Evolutionary conservation across 1,140 invertebrate species (phyloP).

Genomic region (Diabrotica virgifera): DNA sequence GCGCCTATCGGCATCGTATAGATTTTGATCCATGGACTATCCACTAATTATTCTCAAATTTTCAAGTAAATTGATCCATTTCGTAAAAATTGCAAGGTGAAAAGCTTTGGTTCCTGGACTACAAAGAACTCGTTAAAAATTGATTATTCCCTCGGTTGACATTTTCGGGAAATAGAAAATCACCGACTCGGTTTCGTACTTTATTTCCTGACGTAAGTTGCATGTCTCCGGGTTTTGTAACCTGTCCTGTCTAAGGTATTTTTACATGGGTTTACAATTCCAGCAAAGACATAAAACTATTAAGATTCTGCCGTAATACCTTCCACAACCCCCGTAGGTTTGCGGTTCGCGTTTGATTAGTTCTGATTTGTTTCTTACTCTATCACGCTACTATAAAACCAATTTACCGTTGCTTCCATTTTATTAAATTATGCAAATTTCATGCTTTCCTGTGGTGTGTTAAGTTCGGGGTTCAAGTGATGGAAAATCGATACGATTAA

Average conservation of each 20-base stretch:
- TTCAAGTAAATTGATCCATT: too few relatives aligned
- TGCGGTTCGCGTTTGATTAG: slow-evolving; percentile 11
- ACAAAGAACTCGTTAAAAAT: too few relatives aligned
- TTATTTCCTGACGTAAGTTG: not conserved
- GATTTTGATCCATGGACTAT: too few relatives aligned
- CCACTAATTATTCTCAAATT: too few relatives aligned
- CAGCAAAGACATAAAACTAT: slow-evolving; percentile 18
- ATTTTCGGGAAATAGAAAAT: too few relatives aligned
- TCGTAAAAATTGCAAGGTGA: too few relatives aligned
- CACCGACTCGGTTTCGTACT: too few relatives aligned
- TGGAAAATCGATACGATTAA: too few relatives aligned
- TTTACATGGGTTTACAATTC: slow-evolving; percentile 10
- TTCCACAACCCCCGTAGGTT: not conserved
- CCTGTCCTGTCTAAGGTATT: slow-evolving; percentile 7
- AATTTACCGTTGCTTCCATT: slow-evolving; percentile 4
- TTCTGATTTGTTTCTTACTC: slow-evolving; percentile 7
- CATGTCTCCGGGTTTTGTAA: slow-evolving; percentile 8
- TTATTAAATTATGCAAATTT: slow-evolving; percentile 12
- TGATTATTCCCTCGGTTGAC: too few relatives aligned
- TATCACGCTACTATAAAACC: slow-evolving; percentile 11
- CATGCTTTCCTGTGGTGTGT: not conserved
- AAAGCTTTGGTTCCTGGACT: too few relatives aligned
- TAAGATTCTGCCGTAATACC: slow-evolving; percentile 17
- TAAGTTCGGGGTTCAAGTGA: too few relatives aligned
- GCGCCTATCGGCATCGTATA: too few relatives aligned